Evolutionary conservation across 1,140 invertebrate genomes (phyloP), one percentile per base, ranked within the genome.

Genomic region (Hyles vespertilio): DNA sequence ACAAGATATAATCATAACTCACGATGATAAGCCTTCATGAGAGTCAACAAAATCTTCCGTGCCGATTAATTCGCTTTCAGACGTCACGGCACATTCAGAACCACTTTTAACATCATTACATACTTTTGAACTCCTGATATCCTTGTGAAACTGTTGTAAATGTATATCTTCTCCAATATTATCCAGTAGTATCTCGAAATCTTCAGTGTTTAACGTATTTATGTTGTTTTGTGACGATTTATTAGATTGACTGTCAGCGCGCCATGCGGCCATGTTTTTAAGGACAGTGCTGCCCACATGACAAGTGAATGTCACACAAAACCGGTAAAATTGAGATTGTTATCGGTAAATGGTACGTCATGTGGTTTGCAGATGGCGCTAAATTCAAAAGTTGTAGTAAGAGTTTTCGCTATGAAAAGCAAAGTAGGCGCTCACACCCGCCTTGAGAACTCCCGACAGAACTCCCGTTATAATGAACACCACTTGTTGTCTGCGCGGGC

Each of bases 401-500:
- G 68, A 70, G 67, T 63, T 61, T 59, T 54, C 63, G 65, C 60
- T 62, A 51, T 59, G 51, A 59, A 61, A 72, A 64, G 61, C 59
- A 69, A 78, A 79, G 70, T 80, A 81, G 74, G 79, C 72, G 68
- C 65, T 58, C 58, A 64, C 65, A 70, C 70, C 72, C 62, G 72
- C 71, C 74, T 63, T 72, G 72, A 78, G 72, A 68, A 81, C 78
- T 84, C 79, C 75, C 63, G 74, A 74, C 79, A 72, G 69, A 86
- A 84, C 75, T 88, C 83, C 85, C 85, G 85, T 88, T 88, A 88
- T 88, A 86, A 86, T 86, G 81, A 84, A 82, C 77, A 87, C 71
- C 75, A 86, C 80, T 84, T 84, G 79, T 87, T 84, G 80, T 85
- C 81, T 85, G 82, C 61, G 70, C 81, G 83, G 85, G 81, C 81